Base-by-base conservation (phyloP, 92 coral and sea anemone species). In the Ricordea florida region DNA sequence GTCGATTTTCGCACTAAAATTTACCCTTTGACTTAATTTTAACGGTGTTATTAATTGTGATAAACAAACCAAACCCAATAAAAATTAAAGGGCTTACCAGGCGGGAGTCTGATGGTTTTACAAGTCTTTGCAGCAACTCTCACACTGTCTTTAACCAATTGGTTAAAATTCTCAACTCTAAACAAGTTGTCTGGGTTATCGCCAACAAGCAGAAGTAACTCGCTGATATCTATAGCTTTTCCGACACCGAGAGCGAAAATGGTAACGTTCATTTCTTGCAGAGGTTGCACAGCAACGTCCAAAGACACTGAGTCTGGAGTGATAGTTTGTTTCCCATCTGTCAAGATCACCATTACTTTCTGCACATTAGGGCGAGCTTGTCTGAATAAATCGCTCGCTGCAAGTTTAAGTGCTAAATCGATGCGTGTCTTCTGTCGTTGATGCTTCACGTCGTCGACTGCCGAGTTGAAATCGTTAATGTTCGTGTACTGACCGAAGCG, bases 321-420 rank as follows among this genome's bases (percentile, higher is more conserved):
- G 23, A 62, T 67, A 5, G 92, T 86, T 31, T 90, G 96, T 8
- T 69, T 76, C 9, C 96, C 96, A 50, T 90, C 96, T 3, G 96
- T 85, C 43, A 90, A 49, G 9, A 90, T 86, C 20, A 90, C 74
- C 72, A 90, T 60, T 66, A 90, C 70, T 53, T 90, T 90, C 18
- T 89, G 75, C 62, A 81, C 76, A 17, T 80, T 66, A 0, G 62
- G 70, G 2, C 97, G 86, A 3, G 87, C 79, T 4, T 87, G 87
- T 27, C 77, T 53, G 52, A 87, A 87, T 17, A 91, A 62, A 37
- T 36, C 31, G 16, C 56, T 68, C 36, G 66, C 40, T 1, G 88
- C 93, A 26, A 78, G 72, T 20, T 76, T 57, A 33, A 91, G 74
- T 5, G 93, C 93, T 35, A 79, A 62, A 59, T 87, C 93, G 38